Conservation (phyloP, 2,888 invertebrate species). For the Cephus pulcher region DNA sequence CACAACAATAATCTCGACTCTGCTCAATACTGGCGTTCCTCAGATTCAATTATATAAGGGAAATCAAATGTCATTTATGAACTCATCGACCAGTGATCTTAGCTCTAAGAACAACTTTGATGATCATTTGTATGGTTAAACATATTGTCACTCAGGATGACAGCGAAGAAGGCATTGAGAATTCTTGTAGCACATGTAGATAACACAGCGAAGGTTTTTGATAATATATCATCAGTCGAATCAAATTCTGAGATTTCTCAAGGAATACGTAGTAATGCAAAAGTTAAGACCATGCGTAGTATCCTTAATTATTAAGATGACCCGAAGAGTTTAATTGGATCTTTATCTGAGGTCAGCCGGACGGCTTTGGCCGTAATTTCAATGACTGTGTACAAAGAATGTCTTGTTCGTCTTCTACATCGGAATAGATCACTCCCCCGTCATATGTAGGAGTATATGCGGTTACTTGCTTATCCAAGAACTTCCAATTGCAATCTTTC, state of each 20-base stretch:
- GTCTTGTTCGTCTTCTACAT: slow-evolving; percentile 34
- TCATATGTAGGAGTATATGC: neutral
- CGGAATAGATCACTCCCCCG: slow-evolving; percentile 20
- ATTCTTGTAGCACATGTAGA: neutral
- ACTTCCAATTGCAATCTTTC: neutral
- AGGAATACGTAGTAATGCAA: slow-evolving; percentile 16
- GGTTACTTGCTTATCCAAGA: neutral
- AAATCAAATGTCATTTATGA: slow-evolving; percentile 23
- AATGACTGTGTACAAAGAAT: slow-evolving; percentile 36
- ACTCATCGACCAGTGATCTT: neutral
- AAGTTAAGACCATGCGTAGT: slow-evolving; percentile 19
- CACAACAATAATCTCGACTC: slow-evolving; percentile 23
- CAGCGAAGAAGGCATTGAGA: neutral
- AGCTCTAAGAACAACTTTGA: neutral
- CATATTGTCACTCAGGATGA: neutral
- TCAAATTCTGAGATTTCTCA: neutral
- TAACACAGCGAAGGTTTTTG: neutral
- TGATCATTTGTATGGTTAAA: too few relatives aligned
- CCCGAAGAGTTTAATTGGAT: slow-evolving; percentile 50
- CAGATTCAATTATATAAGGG: slow-evolving; percentile 28
- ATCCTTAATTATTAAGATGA: slow-evolving; percentile 51
- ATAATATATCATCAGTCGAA: neutral
- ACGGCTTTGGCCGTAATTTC: slow-evolving; percentile 34
- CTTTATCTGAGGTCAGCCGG: slow-evolving; percentile 50
- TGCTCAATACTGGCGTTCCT: slow-evolving; percentile 17